Base-by-base conservation (phyloP, 2,888 invertebrate genomes). In the Amphipyra tragopoginis region DNA sequence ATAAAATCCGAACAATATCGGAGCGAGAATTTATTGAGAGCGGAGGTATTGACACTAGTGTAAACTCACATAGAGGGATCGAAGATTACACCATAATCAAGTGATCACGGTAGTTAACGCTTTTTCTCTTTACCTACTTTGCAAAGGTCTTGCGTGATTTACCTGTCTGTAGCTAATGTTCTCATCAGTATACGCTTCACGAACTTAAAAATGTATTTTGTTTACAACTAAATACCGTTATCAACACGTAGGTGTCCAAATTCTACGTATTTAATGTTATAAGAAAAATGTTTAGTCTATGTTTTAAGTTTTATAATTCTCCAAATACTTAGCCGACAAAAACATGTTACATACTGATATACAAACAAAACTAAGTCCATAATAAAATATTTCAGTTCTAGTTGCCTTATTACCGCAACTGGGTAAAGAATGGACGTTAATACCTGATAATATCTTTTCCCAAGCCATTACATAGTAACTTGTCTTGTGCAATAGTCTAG, bases 361-460 rank as follows among this genome's bases (percentile, higher is more conserved):
- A 26, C 26, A 26, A 36, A 48, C 47, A 47, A 38, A 39, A 9
- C 26, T 13, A 21, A 45, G n/a, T 51, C 48, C 51, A 60, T 48
- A 29, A 29, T 29, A 54, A 48, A 69, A 39, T 65, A 10, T 21
- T 74, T 53, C 9, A 68, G 33, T 50, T 38, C n/a, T 5, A 42
- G 40, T 54, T 43, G 43, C 53, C 38, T 51, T 42, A 49, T 45
- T 34, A 33, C 11, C 36, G 45, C 56, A 64, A 59, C 52, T 54
- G 26, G 29, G 43, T 50, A 54, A 75, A 76, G 60, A 79, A 75
- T 72, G 60, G 63, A 40, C 47, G 58, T 56, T 75, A 65, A 78
- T 65, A 63, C 44, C 39, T 13, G 75, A 76, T 75, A 59, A 72
- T 53, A 76, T 76, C 76, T 75, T 72, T 76, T 78, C 75, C 59